These are phyloP conservation scores for Lethrus apterus DNA, from an alignment of 1,140 invertebrate species.

Conservation along the genomic window DNA sequence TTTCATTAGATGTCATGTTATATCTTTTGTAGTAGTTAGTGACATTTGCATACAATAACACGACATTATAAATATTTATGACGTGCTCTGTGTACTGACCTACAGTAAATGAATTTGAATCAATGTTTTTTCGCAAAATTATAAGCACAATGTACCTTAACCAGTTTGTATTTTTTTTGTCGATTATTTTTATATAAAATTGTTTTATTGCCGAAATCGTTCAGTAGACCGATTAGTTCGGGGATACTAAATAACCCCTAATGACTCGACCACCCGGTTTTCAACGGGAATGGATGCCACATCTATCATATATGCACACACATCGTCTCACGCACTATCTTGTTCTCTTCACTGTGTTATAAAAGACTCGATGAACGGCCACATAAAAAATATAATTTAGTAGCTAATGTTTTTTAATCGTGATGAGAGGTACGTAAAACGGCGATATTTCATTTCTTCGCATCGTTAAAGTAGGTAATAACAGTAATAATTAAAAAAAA, in stretches of 20 bases:
- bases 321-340: slow-evolving; percentile 19
- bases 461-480: no score
- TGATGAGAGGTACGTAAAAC: no score
- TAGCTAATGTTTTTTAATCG: no score
- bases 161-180: neutral
- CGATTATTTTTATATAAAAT: no score
- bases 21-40: neutral
- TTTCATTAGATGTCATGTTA: no score
- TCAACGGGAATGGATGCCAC: slow-evolving; percentile 15
- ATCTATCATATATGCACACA: slow-evolving; percentile 21
- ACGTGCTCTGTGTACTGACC: neutral
- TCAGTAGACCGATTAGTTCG: no score
- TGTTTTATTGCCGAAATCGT: no score
- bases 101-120: neutral
- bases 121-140: neutral
- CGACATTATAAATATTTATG: neutral
- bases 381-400: no score
- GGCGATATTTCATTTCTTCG: no score
- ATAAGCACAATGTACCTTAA: neutral
- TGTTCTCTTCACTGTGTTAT: no score
- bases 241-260: slow-evolving; percentile 11
- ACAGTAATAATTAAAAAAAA: no score
- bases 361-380: no score
- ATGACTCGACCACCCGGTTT: slow-evolving; percentile 19
- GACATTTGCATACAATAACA: slow-evolving; percentile 7